Conservation (phyloP, 1,140 invertebrate genomes). For the Sycophaga agraensis region DNA sequence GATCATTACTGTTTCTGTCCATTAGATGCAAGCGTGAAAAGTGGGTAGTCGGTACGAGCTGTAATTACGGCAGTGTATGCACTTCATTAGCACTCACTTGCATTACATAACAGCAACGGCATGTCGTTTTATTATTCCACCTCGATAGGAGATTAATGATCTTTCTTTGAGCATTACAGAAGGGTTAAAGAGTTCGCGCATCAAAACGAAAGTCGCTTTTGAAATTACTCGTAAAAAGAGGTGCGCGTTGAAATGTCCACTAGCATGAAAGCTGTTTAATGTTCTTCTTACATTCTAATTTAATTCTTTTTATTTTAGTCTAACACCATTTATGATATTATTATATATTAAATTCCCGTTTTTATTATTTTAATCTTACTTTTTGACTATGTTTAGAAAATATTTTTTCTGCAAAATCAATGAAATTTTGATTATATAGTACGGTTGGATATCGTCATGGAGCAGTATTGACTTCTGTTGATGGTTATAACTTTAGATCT, state of each 20-base stretch:
- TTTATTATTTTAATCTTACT: too few relatives aligned
- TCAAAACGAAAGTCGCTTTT: conserved; percentile 22
- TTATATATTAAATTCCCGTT: too few relatives aligned
- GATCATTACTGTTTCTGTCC: conserved; percentile 35
- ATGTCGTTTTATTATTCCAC: conserved; percentile 50
- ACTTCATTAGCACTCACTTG: conserved; percentile 53
- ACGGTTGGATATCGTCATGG: too few relatives aligned
- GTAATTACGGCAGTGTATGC: conserved; percentile 52
- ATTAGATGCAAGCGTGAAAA: conserved; percentile 42
- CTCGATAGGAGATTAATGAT: conserved; percentile 51
- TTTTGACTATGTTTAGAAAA: too few relatives aligned
- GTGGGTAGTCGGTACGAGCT: conserved; percentile 44
- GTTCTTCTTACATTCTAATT: too few relatives aligned
- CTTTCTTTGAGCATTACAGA: conserved; percentile 38
- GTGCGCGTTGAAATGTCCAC: neutral
- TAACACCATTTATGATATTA: too few relatives aligned
- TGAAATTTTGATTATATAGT: too few relatives aligned
- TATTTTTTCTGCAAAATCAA: too few relatives aligned
- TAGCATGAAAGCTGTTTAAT: neutral
- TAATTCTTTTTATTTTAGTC: too few relatives aligned
- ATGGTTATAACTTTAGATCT: too few relatives aligned
- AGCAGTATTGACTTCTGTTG: too few relatives aligned
- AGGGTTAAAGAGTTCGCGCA: conserved; percentile 41
- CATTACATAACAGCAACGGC: conserved; percentile 46
- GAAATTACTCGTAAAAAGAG: conserved; percentile 16